Evolutionary conservation across 2,888 invertebrate species (phyloP).

Genomic region (Anthrax anthrax): DNA sequence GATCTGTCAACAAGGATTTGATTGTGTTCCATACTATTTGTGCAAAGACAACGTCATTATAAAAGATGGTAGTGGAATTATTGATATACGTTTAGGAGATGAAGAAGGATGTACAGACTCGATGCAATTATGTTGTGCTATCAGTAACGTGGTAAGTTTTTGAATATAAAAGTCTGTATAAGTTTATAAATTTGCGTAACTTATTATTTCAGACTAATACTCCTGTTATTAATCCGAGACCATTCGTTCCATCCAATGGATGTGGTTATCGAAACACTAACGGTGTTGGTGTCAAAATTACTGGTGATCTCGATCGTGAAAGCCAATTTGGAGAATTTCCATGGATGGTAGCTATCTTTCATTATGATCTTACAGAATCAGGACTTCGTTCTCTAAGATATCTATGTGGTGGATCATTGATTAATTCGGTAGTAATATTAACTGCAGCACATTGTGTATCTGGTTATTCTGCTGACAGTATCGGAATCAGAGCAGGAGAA

Average conservation of each 20-base stretch:
- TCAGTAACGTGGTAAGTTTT: not conserved
- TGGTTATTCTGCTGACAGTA: conserved; percentile 15
- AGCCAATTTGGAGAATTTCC: conserved; percentile 39
- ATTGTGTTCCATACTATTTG: conserved; percentile 65
- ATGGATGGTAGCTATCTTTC: conserved; percentile 40
- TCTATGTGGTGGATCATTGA: conserved; percentile 30
- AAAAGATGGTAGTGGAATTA: conserved; percentile 53
- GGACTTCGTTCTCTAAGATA: conserved; percentile 32
- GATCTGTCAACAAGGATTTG: conserved; percentile 39
- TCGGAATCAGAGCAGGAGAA: conserved; percentile 56
- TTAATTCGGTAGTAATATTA: conserved; percentile 43
- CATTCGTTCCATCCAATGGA: conserved; percentile 23
- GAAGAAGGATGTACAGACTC: conserved; percentile 6
- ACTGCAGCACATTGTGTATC: conserved; percentile 69
- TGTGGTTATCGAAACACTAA: conserved; percentile 61
- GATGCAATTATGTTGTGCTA: not conserved
- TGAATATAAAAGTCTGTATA: not conserved
- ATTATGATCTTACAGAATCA: conserved; percentile 18
- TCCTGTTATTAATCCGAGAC: conserved; percentile 21
- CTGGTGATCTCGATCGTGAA: conserved; percentile 47
- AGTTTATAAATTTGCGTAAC: no score
- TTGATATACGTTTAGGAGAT: conserved; percentile 55
- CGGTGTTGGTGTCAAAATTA: conserved; percentile 59
- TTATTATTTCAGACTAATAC: not conserved
- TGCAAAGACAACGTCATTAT: conserved; percentile 53